Evolutionary conservation across 2,113 vertebrate species (phyloP), one percentile per base, ranked within the genome.

Genomic region (Ictidomys tridecemlineatus): DNA sequence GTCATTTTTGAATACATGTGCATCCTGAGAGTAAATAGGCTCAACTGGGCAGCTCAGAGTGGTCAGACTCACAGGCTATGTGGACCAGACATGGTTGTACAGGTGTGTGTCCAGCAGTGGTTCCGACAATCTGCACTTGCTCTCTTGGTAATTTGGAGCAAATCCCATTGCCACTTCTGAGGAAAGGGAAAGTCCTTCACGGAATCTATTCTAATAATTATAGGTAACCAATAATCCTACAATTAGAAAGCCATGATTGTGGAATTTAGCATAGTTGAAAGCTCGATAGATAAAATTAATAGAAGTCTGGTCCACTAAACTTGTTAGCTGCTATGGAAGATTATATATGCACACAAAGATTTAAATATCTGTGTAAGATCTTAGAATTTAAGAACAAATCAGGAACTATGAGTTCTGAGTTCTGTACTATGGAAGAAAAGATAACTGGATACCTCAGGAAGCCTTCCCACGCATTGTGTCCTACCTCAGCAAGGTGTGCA

Each of bases 31-130:
- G 22, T 5, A 26, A 5, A 69, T 16, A 32, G 13, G 32, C 67
- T 69, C 10, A 32, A 20, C 4, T 8, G 51, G 0, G 1, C 4
- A n/a, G 24, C 8, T 58, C 11, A 67, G 7, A 6, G 11, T 78
- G 67, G 61, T 45, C 39, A 12, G 16, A 42, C 26, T 32, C 3
- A 12, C 1, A 22, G 22, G 1, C 34, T 16, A 16, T 4, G 4
- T 6, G 11, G 34, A 48, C 10, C 3, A 1, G 5, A 10, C 45
- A 39, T 26, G 26, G 45, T 45, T 76, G 2, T 48, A 14, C 2
- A 34, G n/a, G n/a, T 32, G 28, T 12, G 72, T 42, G 22, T 12
- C 34, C 13, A 51, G 37, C 30, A 67, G n/a, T 24, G 28, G 4
- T 26, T 8, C 58, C 5, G 4, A 32, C 48, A 45, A 5, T 80